Base-by-base conservation (phyloP, 2,888 invertebrate genomes). In the Aleiodes alternator region DNA sequence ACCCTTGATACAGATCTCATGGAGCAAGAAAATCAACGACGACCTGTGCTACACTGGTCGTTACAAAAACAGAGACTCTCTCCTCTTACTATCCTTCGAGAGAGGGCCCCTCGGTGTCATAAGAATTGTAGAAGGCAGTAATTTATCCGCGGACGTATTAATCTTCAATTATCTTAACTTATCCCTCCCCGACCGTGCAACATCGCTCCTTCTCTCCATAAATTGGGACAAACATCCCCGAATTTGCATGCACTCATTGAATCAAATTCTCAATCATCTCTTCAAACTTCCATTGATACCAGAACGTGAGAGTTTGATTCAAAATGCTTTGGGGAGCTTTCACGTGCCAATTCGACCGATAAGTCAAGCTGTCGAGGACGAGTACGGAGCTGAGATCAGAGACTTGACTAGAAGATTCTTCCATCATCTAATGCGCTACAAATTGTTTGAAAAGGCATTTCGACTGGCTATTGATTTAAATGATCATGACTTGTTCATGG, bases 401-500 rank as follows among this genome's bases (percentile, higher is more conserved):
- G 95, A 96, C 87, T 91, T 98, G 53, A 97, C 97, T 0, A 91
- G 97, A 81, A 92, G 96, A 82, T 97, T 96, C 90, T 97, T 96
- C 87, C 96, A 97, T 87, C 95, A 95, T 85, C 89, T 97, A 56
- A 76, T 0, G 82, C 93, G 96, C 78, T 93, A 94, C 80, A 92
- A 94, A 71, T 91, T 94, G 83, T 92, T 94, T 86, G 95, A 95
- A 87, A 96, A 96, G 86, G 96, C 97, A 1, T 94, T 96, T 84
- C 92, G 96, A 75, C 90, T 97, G 76, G 97, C 96, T 0, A 95
- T 96, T 80, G 96, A 97, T 88, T 92, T 97, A 79, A 93, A 93
- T 70, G 96, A 96, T 85, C 95, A 95, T 88, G 97, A 97, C 90
- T 91, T 97, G 76, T 97, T 96, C 87, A 94, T 94, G 93, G 96